Evolutionary conservation across 1,140 invertebrate genomes (phyloP), one percentile per base, ranked within the genome.

Genomic region (Caenorhabditis latens): DNA sequence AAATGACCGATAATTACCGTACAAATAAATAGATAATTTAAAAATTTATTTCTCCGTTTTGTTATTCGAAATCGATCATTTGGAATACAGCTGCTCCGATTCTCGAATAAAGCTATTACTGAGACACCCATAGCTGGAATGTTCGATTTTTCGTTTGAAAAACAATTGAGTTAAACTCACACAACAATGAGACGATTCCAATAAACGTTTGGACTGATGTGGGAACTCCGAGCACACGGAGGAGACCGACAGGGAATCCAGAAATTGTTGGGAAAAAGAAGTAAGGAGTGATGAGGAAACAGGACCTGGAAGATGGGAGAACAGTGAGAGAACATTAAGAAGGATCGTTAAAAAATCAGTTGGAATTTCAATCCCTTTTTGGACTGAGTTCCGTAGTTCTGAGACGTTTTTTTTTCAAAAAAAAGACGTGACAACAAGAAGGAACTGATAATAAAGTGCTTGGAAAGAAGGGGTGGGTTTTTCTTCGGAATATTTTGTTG

Each of bases 221-320:
- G 4, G 61, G 61, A 32, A 63, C 13, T 32, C 61, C 61, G 14
- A 79, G 13, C 7, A 79, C 46, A 24, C 46, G 71, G 14, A 79
- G 8, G 11, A 79, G n/a, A 13, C 71, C 71, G 11, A 79, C 46
- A 5, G 71, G 71, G 24, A 79, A 79, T 24, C 71, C 71, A 14
- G 71, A 79, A 6, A 79, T 32, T 9, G 71, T 50, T 24, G 71
- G 71, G 53, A 79, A 79, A 14, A 79, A 79, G 71, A 79, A 79
- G 50, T 79, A 79, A 4, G 71, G 71, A 24, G 71, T 79, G 9
- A 79, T 79, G 11, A 79, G 46, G 46, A 19, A 79, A 42, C 71
- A 79, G 16, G 11, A 57, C 55, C 55, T 57, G 16, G n/a, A 57
- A n/a, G n/a, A n/a, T n/a, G n/a, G n/a, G n/a, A n/a, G n/a, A n/a